These are phyloP conservation scores for Drosophila gunungcola DNA, from an alignment of 1,140 invertebrate genomes.

Conservation along the genomic window DNA sequence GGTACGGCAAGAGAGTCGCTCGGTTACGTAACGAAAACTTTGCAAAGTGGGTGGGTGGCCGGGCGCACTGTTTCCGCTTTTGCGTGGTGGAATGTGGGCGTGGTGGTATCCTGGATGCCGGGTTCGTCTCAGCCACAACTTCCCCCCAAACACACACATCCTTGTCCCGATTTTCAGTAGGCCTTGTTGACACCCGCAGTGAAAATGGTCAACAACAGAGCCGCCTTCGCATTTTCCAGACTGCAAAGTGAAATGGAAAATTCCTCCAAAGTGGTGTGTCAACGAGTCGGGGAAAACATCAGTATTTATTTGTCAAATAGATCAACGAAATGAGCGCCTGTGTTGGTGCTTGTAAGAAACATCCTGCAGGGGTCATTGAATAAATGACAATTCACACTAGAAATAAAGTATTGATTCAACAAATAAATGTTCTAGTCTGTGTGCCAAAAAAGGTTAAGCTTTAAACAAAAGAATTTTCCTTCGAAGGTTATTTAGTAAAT, in stretches of 20 bases:
- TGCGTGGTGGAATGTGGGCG: conserved; percentile 60
- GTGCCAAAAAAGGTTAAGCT: neutral
- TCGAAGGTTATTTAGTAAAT: no score
- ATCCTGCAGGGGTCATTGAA: conserved; percentile 12
- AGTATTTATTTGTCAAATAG: conserved; percentile 36
- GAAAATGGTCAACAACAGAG: conserved; percentile 61
- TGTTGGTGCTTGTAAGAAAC: neutral
- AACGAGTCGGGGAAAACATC: conserved; percentile 27
- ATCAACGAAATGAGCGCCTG: conserved; percentile 34
- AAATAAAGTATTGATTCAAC: conserved; percentile 30
- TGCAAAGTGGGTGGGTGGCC: conserved; percentile 5
- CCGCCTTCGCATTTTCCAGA: conserved; percentile 26
- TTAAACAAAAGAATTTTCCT: neutral
- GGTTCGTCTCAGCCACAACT: neutral
- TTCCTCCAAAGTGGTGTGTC: conserved; percentile 43
- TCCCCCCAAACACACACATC: neutral
- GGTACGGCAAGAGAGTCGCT: conserved; percentile 17
- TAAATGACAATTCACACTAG: conserved; percentile 17
- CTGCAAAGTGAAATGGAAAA: conserved; percentile 27
- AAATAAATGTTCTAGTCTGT: neutral
- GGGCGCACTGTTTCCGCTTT: conserved; percentile 38
- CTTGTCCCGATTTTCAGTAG: neutral
- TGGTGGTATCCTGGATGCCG: conserved; percentile 50
- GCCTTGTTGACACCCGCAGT: conserved; percentile 29
- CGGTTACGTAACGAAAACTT: conserved; percentile 66